A percentile compares a stretch with the other conserved stretches of the same genome.
These are phyloP conservation scores for Stenchaetothrips biformis DNA, from an alignment of 2,888 invertebrate species.

Conservation along the genomic window DNA sequence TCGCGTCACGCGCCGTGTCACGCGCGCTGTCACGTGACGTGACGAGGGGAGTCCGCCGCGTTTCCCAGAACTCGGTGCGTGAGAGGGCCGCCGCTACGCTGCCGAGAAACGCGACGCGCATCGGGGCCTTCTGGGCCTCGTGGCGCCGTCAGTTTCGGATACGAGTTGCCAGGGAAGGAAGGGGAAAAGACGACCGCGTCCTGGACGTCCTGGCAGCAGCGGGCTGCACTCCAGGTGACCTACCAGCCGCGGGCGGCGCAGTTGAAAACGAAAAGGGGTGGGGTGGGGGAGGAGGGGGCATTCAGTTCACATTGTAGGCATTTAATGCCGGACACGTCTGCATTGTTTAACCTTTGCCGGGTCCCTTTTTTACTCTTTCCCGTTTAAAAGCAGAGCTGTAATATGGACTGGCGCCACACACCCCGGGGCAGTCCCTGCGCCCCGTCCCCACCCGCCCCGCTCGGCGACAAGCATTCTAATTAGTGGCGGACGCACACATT, in stretches of 20 bases:
- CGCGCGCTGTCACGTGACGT: neutral
- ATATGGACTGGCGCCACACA: neutral
- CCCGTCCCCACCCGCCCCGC: neutral
- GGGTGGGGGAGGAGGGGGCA: neutral
- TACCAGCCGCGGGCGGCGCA: neutral
- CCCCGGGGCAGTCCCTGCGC: neutral
- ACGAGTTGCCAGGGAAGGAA: too few species aligned
- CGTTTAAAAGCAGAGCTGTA: neutral
- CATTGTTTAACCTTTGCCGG: slow-evolving; percentile 6
- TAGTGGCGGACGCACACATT: neutral
- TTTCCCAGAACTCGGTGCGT: neutral
- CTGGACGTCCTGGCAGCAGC: neutral
- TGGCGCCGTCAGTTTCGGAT: too few species aligned
- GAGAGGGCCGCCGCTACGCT: neutral
- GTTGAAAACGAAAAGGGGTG: neutral
- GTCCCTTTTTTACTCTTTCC: neutral
- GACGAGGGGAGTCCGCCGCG: neutral
- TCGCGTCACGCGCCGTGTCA: neutral
- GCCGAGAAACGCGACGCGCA: too few species aligned
- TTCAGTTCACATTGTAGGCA: neutral
- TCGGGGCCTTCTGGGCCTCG: too few species aligned
- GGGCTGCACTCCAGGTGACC: neutral
- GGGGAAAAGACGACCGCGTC: neutral
- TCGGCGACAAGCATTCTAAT: slow-evolving; percentile 13
- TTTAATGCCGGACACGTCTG: slow-evolving; percentile 20